Percentiles rank a stretch among this genome's conserved stretches.
Evolutionary conservation across 2,797 vertebrate species (phyloP).

Genomic region (Coranthus polyacanthus): DNA sequence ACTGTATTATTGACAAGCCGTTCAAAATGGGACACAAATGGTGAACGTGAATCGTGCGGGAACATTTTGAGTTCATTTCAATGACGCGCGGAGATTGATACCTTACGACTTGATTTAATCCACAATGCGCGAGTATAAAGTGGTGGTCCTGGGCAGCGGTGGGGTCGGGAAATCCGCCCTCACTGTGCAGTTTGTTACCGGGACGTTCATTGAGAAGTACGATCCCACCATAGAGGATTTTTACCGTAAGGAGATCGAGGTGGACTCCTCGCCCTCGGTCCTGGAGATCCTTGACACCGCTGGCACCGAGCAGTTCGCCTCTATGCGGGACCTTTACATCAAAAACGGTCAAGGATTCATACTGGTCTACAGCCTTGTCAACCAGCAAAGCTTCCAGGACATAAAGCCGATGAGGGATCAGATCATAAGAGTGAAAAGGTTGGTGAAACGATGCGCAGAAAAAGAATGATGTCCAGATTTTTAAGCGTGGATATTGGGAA

Average conservation of each 20-base stretch:
- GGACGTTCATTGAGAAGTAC: constrained; percentile 98
- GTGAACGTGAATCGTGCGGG: constrained; percentile 57
- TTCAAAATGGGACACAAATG: constrained; percentile 75
- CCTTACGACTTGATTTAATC: constrained; percentile 63
- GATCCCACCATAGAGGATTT: constrained; percentile 99
- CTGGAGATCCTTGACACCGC: constrained; percentile 98
- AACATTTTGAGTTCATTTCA: constrained; percentile 63
- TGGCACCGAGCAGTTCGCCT: constrained; percentile 97
- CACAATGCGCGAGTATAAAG: constrained; percentile 97
- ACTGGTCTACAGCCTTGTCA: constrained; percentile 96
- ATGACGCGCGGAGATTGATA: constrained; percentile 76
- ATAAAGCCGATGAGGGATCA: constrained; percentile 97
- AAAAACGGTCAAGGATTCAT: constrained; percentile 98
- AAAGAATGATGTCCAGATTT: constrained; percentile 13
- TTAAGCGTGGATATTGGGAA: constrained; percentile 13
- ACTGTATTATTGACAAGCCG: constrained; percentile 63
- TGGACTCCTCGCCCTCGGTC: constrained; percentile 96
- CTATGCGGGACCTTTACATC: constrained; percentile 98
- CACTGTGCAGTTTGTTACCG: constrained; percentile 97
- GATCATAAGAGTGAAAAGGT: constrained; percentile 99
- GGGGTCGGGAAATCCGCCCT: constrained; percentile 97
- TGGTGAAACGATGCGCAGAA: constrained; percentile 49
- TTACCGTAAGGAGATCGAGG: constrained; percentile 98
- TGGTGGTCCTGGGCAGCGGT: constrained; percentile 97
- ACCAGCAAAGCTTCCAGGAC: constrained; percentile 99